A percentile compares a stretch with the other conserved stretches of the same genome.
phyloP scores from a whole-genome alignment of 2,888 invertebrate species.

The Zaprionus lineosus region DNA sequence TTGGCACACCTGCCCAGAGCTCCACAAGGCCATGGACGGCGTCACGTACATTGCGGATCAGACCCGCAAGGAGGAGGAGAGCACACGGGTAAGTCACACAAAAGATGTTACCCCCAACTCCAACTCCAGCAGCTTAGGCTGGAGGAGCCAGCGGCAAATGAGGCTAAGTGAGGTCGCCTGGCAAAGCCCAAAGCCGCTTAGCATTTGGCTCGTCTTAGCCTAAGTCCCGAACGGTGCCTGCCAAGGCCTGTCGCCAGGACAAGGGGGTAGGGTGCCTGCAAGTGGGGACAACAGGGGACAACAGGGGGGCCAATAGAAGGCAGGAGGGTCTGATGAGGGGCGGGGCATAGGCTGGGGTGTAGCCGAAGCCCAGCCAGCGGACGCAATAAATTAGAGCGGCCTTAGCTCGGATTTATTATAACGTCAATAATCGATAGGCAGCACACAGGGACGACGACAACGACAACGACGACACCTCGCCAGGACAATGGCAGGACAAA shows the following conservation, averaged over 20 bases:
- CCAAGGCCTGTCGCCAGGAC: constrained; percentile 3
- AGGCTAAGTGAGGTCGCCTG: constrained; percentile 40
- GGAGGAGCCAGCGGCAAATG: constrained; percentile 20
- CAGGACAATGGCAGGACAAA: constrained; percentile 33
- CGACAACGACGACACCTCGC: constrained; percentile 19
- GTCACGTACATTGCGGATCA: constrained; percentile 96
- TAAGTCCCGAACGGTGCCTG: constrained; percentile 30
- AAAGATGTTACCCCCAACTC: background rate
- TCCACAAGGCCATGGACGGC: constrained; percentile 96
- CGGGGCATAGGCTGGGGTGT: background rate
- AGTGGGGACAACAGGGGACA: background rate
- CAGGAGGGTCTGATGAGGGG: background rate
- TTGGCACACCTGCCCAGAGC: constrained; percentile 95
- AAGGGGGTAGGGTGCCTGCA: too few species aligned
- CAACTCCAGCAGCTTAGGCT: background rate
- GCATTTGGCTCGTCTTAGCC: constrained; percentile 51
- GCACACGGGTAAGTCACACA: constrained; percentile 89
- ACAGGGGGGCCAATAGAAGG: background rate
- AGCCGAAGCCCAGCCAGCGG: constrained; percentile 32
- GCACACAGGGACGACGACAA: constrained; percentile 4
- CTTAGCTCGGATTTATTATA: constrained; percentile 62
- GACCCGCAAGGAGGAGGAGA: constrained; percentile 95
- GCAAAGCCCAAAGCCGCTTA: constrained; percentile 58
- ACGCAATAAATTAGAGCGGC: constrained; percentile 66
- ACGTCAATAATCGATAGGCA: constrained; percentile 62